phyloP scores from a whole-genome alignment of 2,797 vertebrate species.

The Odontamblyopus rebecca region DNA sequence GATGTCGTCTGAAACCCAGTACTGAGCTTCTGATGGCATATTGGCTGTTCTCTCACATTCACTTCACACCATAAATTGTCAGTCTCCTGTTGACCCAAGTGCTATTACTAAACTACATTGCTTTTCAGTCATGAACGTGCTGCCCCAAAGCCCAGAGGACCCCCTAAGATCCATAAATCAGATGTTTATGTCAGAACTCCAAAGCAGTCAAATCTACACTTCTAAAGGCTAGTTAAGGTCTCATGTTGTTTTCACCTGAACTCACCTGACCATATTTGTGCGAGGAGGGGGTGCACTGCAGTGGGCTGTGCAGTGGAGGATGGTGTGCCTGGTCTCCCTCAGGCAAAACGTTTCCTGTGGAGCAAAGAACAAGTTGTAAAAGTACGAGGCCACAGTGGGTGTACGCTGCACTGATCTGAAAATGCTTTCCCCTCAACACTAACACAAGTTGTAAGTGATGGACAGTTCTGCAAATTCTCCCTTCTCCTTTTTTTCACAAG shows the following conservation, averaged over 20 bases:
- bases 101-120: conserved; percentile 7
- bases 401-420: not conserved
- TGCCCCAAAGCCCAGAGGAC: not conserved
- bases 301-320: conserved; percentile 1
- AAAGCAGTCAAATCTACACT: not conserved
- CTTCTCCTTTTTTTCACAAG: not conserved
- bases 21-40: not conserved
- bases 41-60: not conserved
- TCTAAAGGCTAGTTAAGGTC: not conserved
- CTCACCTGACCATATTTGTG: not conserved
- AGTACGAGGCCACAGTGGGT: not conserved
- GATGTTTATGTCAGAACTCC: not conserved
- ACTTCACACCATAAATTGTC: conserved; percentile 6
- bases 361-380: conserved; percentile 2
- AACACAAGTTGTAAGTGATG: not conserved
- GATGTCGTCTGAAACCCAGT: not conserved
- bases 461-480: not conserved
- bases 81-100: not conserved
- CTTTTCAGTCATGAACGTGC: conserved; percentile 1
- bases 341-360: not conserved
- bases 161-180: not conserved
- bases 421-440: not conserved
- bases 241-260: not conserved
- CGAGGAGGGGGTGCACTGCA: not conserved
- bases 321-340: not conserved